Conservation (phyloP, 2,113 vertebrate species). For the Phoxinus phoxinus region DNA sequence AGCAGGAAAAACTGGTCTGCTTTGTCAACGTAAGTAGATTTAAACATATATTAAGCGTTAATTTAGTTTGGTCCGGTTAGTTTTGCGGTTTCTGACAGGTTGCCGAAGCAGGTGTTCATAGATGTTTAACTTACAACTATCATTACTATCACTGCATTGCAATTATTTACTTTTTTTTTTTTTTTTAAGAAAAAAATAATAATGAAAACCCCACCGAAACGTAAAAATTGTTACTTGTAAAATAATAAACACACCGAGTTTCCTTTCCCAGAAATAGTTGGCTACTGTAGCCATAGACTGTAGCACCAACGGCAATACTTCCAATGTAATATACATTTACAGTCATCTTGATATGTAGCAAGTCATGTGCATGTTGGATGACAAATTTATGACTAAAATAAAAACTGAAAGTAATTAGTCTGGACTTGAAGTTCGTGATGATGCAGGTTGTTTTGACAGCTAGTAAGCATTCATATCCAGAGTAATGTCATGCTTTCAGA, state of each 20-base stretch:
- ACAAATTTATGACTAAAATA: background rate
- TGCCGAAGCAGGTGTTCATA: background rate
- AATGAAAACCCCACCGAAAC: no score
- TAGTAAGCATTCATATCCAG: background rate
- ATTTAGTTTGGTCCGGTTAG: background rate
- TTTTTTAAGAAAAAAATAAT: no score
- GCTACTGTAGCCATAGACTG: background rate
- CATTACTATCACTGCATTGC: background rate
- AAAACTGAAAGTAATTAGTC: slow-evolving; percentile 12
- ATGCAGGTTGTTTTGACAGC: slow-evolving; percentile 9
- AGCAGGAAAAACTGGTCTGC: slow-evolving; percentile 89
- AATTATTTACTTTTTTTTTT: background rate
- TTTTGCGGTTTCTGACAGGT: background rate
- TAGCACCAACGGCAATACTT: background rate
- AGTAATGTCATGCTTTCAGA: slow-evolving; percentile 3
- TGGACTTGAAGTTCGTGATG: background rate
- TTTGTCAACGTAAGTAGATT: slow-evolving; percentile 86
- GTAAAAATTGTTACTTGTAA: no score
- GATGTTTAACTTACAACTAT: background rate
- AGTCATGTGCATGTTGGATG: background rate
- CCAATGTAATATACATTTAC: background rate
- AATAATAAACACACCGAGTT: background rate
- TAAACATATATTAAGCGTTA: background rate
- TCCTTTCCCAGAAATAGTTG: background rate
- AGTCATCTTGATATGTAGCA: background rate